Percentiles rank a stretch among this genome's conserved stretches.
phyloP scores from a whole-genome alignment of 2,797 vertebrate genomes.

The Falco concolor region DNA sequence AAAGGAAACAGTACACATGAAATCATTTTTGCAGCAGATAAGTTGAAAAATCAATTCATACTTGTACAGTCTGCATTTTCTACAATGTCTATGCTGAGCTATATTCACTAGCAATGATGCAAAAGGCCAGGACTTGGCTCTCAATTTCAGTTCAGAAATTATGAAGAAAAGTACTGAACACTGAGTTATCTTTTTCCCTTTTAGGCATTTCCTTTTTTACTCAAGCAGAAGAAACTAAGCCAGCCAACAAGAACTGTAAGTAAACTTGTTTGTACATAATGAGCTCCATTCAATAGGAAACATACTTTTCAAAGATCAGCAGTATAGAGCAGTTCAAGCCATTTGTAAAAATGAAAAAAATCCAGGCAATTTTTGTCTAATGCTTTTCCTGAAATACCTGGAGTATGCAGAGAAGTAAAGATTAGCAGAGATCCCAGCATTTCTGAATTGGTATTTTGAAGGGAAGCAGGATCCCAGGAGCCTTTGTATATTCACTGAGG shows the following conservation, averaged over 20 bases:
- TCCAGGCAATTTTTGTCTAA: not conserved
- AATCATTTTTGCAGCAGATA: not conserved
- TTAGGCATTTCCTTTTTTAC: constrained; percentile 62
- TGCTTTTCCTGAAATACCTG: not conserved
- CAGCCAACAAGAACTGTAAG: constrained; percentile 58
- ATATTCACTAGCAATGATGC: not conserved
- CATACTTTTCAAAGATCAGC: not conserved
- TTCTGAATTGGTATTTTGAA: not conserved
- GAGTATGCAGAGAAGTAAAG: not conserved
- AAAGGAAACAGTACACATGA: not conserved
- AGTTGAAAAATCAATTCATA: not conserved
- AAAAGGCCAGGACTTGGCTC: not conserved
- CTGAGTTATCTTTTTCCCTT: not conserved
- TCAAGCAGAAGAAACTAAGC: constrained; percentile 55
- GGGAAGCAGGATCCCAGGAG: not conserved
- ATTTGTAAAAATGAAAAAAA: not conserved
- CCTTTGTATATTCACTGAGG: not conserved
- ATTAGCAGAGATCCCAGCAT: not conserved
- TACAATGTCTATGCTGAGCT: not conserved
- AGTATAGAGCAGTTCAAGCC: not conserved
- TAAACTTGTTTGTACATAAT: not conserved
- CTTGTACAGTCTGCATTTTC: not conserved
- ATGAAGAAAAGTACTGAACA: not conserved
- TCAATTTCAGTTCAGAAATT: not conserved
- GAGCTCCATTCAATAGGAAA: not conserved